A percentile compares a stretch with the other conserved stretches of the same genome.
Evolutionary conservation across 37 sponge, comb jelly and placozoan species (phyloP).

Genomic region (Diacarnus erythraeanus): DNA sequence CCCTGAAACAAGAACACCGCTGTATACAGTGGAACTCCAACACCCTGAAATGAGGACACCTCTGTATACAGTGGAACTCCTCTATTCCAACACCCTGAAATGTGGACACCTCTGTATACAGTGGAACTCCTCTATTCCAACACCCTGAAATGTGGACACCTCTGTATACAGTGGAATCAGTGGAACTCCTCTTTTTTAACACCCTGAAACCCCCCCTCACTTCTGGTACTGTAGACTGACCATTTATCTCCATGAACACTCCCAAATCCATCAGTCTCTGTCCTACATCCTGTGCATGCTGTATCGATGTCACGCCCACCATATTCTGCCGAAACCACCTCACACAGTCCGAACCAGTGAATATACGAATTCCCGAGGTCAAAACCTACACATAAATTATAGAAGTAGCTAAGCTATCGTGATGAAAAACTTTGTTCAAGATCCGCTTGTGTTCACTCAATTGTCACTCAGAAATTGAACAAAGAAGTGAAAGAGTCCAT

Average conservation of each 20-base stretch:
- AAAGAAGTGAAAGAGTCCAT: no score
- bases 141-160: neutral
- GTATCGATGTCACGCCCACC: slow-evolving; percentile 48
- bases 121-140: neutral
- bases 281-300: slow-evolving; percentile 57
- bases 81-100: neutral
- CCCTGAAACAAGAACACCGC: neutral
- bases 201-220: neutral
- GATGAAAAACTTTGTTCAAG: no score
- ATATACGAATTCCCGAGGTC: slow-evolving; percentile 41
- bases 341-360: slow-evolving; percentile 63
- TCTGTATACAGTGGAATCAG: neutral
- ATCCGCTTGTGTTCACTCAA: no score
- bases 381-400: neutral
- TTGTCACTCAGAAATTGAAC: no score
- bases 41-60: neutral
- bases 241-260: slow-evolving; percentile 55
- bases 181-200: no score
- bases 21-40: neutral
- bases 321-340: slow-evolving; percentile 75
- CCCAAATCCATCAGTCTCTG: slow-evolving; percentile 54
- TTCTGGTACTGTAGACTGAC: neutral
- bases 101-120: neutral
- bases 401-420: no score
- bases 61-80: neutral